A percentile compares a stretch with the other conserved stretches of the same genome.
Evolutionary conservation across 2,113 vertebrate species (phyloP).

Genomic region (Peromyscus californicus): DNA sequence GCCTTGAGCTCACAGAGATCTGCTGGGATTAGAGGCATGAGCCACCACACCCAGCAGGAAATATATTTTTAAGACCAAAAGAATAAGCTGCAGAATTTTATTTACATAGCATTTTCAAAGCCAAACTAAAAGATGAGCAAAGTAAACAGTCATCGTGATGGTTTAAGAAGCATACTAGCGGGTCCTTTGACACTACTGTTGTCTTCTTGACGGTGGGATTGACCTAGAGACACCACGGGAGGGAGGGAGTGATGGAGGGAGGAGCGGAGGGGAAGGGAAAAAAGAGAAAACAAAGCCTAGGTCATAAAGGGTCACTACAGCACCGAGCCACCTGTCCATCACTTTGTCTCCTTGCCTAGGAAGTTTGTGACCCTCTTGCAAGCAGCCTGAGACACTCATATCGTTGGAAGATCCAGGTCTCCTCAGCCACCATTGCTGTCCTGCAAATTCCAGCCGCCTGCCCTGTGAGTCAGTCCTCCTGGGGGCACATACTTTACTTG

Average conservation of each 20-base stretch:
- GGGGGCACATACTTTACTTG: neutral
- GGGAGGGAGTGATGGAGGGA: neutral
- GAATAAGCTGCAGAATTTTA: neutral
- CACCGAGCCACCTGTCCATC: no score
- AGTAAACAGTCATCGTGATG: neutral
- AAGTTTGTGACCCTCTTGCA: neutral
- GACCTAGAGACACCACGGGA: neutral
- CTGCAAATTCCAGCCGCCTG: neutral
- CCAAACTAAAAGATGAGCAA: constrained; percentile 25
- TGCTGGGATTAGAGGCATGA: neutral
- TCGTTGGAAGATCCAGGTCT: neutral
- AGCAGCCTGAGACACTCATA: neutral
- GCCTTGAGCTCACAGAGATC: neutral
- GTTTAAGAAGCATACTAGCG: neutral
- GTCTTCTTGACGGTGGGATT: neutral
- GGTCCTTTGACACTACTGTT: neutral
- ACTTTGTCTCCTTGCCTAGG: neutral
- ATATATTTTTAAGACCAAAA: neutral
- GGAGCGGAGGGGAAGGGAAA: neutral
- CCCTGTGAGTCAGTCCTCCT: neutral
- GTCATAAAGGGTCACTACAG: neutral
- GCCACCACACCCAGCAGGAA: neutral
- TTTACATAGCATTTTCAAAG: constrained; percentile 11
- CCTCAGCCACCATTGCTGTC: neutral
- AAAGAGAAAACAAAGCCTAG: neutral